Conservation (phyloP, 1,140 invertebrate species). For the Papilio glaucus region DNA sequence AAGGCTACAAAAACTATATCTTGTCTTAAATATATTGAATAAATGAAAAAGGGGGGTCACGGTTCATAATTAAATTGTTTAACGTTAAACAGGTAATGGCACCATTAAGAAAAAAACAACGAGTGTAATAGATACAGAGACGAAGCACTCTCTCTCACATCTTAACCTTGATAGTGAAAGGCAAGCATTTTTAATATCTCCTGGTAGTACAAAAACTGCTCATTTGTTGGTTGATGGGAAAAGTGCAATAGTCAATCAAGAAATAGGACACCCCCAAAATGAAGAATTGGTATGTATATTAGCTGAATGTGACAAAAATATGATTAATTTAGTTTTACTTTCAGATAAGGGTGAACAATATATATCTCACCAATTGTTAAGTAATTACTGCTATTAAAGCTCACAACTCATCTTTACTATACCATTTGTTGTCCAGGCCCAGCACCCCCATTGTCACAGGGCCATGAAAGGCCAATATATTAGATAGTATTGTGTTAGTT, state of each 20-base stretch:
- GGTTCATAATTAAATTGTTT: not conserved
- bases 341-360: no score
- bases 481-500: no score
- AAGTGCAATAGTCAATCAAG: not conserved
- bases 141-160: constrained; percentile 18
- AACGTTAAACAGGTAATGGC: constrained; percentile 49
- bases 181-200: not conserved
- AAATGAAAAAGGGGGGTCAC: no score
- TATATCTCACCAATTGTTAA: no score
- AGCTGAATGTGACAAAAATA: not conserved
- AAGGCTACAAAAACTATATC: no score
- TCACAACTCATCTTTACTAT: no score
- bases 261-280: not conserved
- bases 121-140: constrained; percentile 41
- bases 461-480: no score
- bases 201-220: not conserved
- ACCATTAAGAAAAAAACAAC: constrained; percentile 46
- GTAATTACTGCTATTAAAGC: no score
- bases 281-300: not conserved
- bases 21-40: no score
- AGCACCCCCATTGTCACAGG: no score
- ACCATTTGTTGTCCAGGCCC: no score
- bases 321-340: not conserved
- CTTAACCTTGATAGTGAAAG: not conserved
- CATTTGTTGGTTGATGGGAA: not conserved